phyloP scores from a whole-genome alignment of 1,140 invertebrate species.

The Eupeodes corollae region DNA sequence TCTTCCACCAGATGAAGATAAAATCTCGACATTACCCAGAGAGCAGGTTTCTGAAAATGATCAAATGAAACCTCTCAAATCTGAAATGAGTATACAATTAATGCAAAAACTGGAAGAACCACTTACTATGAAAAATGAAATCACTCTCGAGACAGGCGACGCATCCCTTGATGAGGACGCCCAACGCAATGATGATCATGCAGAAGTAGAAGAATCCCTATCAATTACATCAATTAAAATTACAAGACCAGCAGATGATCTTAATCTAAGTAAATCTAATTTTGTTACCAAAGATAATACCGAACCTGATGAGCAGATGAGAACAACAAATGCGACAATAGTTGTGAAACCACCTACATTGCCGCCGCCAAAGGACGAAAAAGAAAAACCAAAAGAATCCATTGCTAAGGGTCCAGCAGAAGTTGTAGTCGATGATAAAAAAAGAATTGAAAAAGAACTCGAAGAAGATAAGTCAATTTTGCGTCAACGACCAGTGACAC shows the following conservation, averaged over 20 bases:
- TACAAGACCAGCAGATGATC: background rate
- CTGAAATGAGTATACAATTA: background rate
- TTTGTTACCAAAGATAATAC: constrained; percentile 3
- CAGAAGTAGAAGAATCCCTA: background rate
- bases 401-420: background rate
- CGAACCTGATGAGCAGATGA: constrained; percentile 1
- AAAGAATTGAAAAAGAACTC: background rate
- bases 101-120: background rate
- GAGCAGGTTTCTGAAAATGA: background rate
- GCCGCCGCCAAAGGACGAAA: background rate
- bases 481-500: background rate
- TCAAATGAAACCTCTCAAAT: background rate
- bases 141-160: background rate
- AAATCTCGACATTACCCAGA: no score
- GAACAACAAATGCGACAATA: background rate
- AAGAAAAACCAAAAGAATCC: background rate
- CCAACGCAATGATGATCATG: background rate
- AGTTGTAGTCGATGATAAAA: background rate
- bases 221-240: background rate
- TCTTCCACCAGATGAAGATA: constrained; percentile 17
- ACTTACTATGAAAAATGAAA: background rate
- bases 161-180: background rate
- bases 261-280: background rate
- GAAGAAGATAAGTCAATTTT: background rate
- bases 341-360: background rate